Conservation (phyloP, 1,140 invertebrate genomes). For the Triops longicaudatus region DNA sequence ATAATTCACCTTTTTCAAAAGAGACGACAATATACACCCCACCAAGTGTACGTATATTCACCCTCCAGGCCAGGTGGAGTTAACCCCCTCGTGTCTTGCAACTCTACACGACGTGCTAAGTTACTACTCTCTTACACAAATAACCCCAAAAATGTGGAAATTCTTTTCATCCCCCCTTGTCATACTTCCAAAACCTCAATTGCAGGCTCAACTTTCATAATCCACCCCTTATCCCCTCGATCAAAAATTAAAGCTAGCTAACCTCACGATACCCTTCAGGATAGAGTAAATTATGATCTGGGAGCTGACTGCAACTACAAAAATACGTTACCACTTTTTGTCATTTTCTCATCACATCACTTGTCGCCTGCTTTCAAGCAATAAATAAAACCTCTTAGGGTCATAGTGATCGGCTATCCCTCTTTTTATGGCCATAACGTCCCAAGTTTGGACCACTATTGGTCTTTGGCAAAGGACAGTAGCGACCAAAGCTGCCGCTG, state of each 20-base stretch:
- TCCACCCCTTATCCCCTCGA: not conserved
- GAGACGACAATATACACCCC: not conserved
- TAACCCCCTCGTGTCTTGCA: no score
- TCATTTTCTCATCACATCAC: not conserved
- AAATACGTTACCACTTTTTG: not conserved
- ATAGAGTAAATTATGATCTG: not conserved
- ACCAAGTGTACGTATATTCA: not conserved
- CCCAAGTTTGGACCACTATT: no score
- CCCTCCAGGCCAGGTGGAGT: no score
- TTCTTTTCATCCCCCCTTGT: no score
- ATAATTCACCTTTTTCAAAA: not conserved
- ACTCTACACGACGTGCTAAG: no score
- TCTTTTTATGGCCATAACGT: no score
- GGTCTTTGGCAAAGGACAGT: no score
- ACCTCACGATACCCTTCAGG: not conserved
- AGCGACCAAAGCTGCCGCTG: no score
- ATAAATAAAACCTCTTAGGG: conserved; percentile 24
- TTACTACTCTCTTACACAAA: not conserved
- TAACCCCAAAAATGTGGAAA: not conserved
- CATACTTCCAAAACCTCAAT: no score
- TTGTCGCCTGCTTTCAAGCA: conserved; percentile 12
- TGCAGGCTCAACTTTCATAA: no score
- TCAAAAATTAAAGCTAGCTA: not conserved
- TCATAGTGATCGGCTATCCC: not conserved
- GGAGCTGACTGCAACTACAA: not conserved